Base-by-base conservation (phyloP, 2,888 invertebrate species). In the Drosophila affinis region DNA sequence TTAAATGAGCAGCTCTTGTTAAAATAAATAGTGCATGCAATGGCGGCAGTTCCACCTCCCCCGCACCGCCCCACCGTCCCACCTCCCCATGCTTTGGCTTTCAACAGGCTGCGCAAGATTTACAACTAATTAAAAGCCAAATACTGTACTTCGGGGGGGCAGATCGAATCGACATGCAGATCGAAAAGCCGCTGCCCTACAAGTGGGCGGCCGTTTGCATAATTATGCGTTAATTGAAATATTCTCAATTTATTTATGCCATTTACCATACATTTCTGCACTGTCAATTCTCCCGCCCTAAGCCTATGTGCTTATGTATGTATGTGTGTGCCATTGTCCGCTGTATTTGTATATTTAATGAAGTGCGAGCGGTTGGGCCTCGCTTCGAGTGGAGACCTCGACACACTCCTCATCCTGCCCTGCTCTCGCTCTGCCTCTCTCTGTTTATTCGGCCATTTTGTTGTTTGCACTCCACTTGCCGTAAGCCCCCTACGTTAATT, bases 181-280 rank as follows among this genome's bases (percentile, higher is more conserved):
- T 70, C 39, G 39, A 62, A 71, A 74, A 76, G 62, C 76, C 62
- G 77, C 82, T 87, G 87, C 87, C 85, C 82, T 82, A 81, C 89
- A 89, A 84, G 79, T 86, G 85, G 65, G 74, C 72, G 86, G 81
- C 83, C 86, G 79, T 78, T 73, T 72, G 76, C 77, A 87, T 89
- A 90, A 90, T 90, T 86, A 79, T 82, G 88, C 79, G 89, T 81
- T 89, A 90, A 90, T 91, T 90, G 83, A 88, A 90, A 90, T 88
- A 90, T 90, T 89, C 88, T 77, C 63, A 79, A 86, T 70, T 77
- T 81, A 79, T 77, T 75, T 67, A 57, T 59, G 21, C 14, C 32
- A 62, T 68, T 79, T 57, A 27, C 14, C 32, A 62, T 68, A 77
- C 55, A 57, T 68, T 52, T 52, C 51, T 45, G 47, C 60, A n/a